These are phyloP conservation scores for Sepiola atlantica DNA, from an alignment of 2,888 invertebrate genomes.

Conservation along the genomic window DNA sequence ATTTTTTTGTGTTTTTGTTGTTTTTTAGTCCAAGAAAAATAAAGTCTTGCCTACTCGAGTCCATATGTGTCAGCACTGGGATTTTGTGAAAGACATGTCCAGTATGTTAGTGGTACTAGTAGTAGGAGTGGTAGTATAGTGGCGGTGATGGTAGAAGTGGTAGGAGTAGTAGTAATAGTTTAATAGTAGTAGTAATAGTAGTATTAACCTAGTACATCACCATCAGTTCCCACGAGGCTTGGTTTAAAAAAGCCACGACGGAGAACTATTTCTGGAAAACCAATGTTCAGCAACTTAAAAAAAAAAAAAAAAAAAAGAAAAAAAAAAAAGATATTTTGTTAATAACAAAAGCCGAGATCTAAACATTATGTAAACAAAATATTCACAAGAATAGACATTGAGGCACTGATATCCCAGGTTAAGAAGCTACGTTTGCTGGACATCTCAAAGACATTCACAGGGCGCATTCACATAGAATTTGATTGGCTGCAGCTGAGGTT, in stretches of 20 bases:
- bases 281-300: background rate
- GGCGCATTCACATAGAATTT: background rate
- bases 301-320: too few relatives aligned
- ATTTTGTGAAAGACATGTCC: slow-evolving; percentile 42
- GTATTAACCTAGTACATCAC: background rate
- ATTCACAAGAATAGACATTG: slow-evolving; percentile 37
- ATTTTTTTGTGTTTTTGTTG: background rate
- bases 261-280: slow-evolving; percentile 15
- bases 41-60: slow-evolving; percentile 32
- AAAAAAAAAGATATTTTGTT: background rate
- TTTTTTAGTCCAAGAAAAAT: background rate
- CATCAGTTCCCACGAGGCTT: background rate
- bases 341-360: slow-evolving; percentile 47
- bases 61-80: slow-evolving; percentile 32
- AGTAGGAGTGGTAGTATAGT: background rate
- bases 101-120: background rate
- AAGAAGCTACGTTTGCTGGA: slow-evolving; percentile 4
- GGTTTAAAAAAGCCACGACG: background rate
- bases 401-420: slow-evolving; percentile 42
- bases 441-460: slow-evolving; percentile 32
- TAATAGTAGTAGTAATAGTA: background rate
- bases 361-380: slow-evolving; percentile 43
- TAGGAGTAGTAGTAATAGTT: background rate
- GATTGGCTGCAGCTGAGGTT: background rate
- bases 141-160: background rate